Percentiles rank a stretch among this genome's conserved stretches.
Evolutionary conservation across 1,140 invertebrate genomes (phyloP).

Genomic region (Akabosia matsudoensis): DNA sequence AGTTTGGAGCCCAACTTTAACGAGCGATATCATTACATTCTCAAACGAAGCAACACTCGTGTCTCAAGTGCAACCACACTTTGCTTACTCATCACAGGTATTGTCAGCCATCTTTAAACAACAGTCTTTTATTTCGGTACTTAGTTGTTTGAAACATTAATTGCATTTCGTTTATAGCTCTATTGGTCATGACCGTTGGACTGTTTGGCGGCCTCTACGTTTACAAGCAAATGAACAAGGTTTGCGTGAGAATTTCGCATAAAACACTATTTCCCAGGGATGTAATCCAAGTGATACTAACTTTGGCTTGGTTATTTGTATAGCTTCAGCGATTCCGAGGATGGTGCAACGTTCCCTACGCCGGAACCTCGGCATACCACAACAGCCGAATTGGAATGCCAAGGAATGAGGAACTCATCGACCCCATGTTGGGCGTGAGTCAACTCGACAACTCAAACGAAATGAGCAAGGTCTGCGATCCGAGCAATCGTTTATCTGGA

Average conservation of each 20-base stretch:
- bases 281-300: not conserved
- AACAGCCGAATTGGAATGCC: slow-evolving; percentile 23
- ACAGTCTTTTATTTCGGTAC: not conserved
- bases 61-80: slow-evolving; percentile 63
- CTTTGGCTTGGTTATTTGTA: too few species aligned
- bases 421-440: slow-evolving; percentile 39
- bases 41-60: slow-evolving; percentile 55
- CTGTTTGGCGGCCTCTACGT: slow-evolving; percentile 72
- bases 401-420: slow-evolving; percentile 24
- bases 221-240: slow-evolving; percentile 68
- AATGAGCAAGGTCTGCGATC: slow-evolving; percentile 14
- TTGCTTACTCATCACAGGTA: slow-evolving; percentile 61
- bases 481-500: too few species aligned
- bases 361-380: slow-evolving; percentile 49
- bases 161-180: slow-evolving; percentile 54
- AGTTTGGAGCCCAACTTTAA: slow-evolving; percentile 50
- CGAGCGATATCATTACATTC: slow-evolving; percentile 50
- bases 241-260: slow-evolving; percentile 50
- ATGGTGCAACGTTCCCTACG: slow-evolving; percentile 66
- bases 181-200: slow-evolving; percentile 70
- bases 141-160: not conserved
- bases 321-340: slow-evolving; percentile 62
- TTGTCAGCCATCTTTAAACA: not conserved
- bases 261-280: not conserved
- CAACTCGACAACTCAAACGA: slow-evolving; percentile 28